phyloP scores from a whole-genome alignment of 1,140 invertebrate genomes.

The Euglossa dilemma region DNA sequence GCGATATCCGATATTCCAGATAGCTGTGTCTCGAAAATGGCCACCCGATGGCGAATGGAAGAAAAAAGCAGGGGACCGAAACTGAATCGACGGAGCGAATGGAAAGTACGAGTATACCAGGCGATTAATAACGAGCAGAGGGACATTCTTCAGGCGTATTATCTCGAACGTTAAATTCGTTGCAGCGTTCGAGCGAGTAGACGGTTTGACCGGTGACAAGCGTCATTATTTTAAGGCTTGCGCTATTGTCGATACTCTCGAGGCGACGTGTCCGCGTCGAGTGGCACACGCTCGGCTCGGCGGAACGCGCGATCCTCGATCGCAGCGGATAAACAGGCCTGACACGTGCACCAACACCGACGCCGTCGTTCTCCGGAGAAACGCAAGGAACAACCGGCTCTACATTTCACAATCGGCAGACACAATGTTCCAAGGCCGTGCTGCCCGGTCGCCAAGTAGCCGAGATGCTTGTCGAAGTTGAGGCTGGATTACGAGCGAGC shows the following conservation, averaged over 20 bases:
- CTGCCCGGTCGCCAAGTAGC: not conserved
- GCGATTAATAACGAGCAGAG: not conserved
- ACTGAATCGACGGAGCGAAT: not conserved
- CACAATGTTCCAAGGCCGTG: constrained; percentile 25
- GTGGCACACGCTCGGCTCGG: not conserved
- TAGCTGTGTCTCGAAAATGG: not conserved
- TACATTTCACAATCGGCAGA: constrained; percentile 34
- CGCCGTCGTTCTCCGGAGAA: not conserved
- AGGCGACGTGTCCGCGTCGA: not conserved
- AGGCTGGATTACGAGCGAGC: not conserved
- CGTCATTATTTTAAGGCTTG: constrained; percentile 16
- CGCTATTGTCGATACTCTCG: constrained; percentile 2
- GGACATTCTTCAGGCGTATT: not conserved
- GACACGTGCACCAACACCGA: constrained; percentile 30
- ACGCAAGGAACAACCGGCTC: constrained; percentile 20
- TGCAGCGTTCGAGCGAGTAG: not conserved
- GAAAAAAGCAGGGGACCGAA: not conserved
- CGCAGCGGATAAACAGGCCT: constrained; percentile 15
- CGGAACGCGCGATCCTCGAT: constrained; percentile 5
- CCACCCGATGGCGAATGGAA: not conserved
- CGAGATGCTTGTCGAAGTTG: constrained; percentile 15
- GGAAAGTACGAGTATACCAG: not conserved
- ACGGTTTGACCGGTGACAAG: constrained; percentile 1
- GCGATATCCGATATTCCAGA: no score
- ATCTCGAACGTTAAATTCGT: not conserved